Evolutionary conservation across 1,140 invertebrate species (phyloP).

Genomic region (Charaxes varanes): DNA sequence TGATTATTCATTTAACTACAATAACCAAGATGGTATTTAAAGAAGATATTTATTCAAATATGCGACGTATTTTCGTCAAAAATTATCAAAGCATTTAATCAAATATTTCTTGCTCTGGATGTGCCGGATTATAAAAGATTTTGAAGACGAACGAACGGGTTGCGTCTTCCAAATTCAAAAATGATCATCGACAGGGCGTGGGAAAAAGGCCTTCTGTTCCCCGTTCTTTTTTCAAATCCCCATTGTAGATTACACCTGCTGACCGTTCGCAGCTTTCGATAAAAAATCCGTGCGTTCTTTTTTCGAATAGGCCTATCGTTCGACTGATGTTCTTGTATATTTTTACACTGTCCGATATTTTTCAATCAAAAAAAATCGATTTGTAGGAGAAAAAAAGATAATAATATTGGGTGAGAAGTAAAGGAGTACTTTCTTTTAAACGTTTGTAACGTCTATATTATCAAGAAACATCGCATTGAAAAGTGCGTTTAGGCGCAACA

Average conservation of each 20-base stretch:
- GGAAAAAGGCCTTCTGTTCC: slow-evolving; percentile 69
- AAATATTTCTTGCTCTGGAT: not conserved
- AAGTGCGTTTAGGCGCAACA: too few relatives aligned
- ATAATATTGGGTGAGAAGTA: too few relatives aligned
- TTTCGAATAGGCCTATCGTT: slow-evolving; percentile 52
- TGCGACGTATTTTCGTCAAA: too few relatives aligned
- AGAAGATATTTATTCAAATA: too few relatives aligned
- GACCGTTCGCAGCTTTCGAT: slow-evolving; percentile 66
- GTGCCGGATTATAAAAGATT: slow-evolving; percentile 1
- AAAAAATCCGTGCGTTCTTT: slow-evolving; percentile 64
- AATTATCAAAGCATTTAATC: too few relatives aligned
- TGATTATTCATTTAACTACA: too few relatives aligned
- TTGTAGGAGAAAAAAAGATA: too few relatives aligned
- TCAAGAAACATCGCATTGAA: too few relatives aligned
- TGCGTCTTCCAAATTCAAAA: slow-evolving; percentile 39
- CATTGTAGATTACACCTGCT: slow-evolving; percentile 69
- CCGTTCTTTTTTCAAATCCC: slow-evolving; percentile 61
- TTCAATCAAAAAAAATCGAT: slow-evolving; percentile 10
- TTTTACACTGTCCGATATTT: slow-evolving; percentile 4
- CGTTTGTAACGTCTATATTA: too few relatives aligned
- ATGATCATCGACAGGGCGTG: slow-evolving; percentile 55
- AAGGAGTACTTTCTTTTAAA: too few relatives aligned
- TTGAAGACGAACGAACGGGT: slow-evolving; percentile 27
- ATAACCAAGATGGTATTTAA: too few relatives aligned
- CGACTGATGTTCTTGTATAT: slow-evolving; percentile 35